These are phyloP conservation scores for Callocephalon fimbriatum DNA, from an alignment of 2,113 vertebrate species.

Conservation along the genomic window DNA sequence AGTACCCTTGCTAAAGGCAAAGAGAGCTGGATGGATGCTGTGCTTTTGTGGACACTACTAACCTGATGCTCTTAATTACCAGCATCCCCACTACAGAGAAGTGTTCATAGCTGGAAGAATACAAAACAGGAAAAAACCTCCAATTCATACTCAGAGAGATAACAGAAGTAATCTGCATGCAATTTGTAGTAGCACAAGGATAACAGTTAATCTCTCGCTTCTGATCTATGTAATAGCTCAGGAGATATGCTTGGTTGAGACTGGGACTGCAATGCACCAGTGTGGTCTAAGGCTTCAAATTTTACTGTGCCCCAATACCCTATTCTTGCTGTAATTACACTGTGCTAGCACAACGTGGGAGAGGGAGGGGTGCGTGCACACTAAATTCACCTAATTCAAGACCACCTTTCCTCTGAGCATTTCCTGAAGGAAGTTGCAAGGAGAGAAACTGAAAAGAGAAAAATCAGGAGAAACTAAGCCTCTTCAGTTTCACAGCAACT, in stretches of 20 bases:
- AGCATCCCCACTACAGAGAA: neutral
- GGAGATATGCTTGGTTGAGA: neutral
- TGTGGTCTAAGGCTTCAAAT: neutral
- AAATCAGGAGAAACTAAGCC: neutral
- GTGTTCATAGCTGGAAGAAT: neutral
- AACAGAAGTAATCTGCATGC: neutral
- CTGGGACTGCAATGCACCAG: neutral
- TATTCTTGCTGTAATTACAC: neutral
- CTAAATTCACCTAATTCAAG: neutral
- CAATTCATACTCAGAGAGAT: neutral
- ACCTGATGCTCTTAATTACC: neutral
- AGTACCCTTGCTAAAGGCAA: neutral
- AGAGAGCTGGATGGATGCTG: neutral
- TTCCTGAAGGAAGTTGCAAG: neutral
- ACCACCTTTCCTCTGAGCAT: neutral
- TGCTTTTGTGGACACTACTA: neutral
- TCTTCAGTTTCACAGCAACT: neutral
- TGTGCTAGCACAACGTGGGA: rapidly evolving
- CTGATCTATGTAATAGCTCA: neutral
- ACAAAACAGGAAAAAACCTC: neutral
- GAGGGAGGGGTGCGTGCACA: rapidly evolving
- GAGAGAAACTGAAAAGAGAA: neutral
- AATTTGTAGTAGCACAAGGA: neutral
- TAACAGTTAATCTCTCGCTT: neutral
- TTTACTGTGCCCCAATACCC: neutral